Evolutionary conservation across 2,113 vertebrate species (phyloP), one percentile per base, ranked within the genome.

Genomic region (Petrocephalus zakoni): DNA sequence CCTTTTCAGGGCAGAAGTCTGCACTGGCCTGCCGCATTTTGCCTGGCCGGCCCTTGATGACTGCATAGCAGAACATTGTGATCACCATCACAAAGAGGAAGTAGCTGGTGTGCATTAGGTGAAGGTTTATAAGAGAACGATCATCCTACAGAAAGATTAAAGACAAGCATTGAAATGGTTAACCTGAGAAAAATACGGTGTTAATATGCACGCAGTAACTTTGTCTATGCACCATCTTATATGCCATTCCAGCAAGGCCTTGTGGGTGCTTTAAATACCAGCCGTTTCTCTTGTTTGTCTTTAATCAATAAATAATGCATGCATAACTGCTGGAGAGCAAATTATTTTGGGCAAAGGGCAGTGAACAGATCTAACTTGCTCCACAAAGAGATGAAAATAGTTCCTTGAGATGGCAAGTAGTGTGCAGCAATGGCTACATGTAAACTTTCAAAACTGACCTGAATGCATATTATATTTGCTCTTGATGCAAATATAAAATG

Each of bases 1-100:
- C 97, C 97, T 99, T 99, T 94, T 99, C 97, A 55, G 97, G 94
- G 92, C 97, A 98, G 95, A 97, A 99, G 61, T 99, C 98, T 0
- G 96, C 92, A 94, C 92, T 99, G 95, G 90, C 97, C 92, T 97
- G 97, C 89, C 98, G 96, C 89, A 98, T 93, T 92, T 99, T 99
- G 93, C 97, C 98, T 6, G 98, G 98, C 90, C 98, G 96, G 88
- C 98, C 98, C 90, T 98, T 98, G 91, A 99, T 99, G 92, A 99
- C 98, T 89, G 98, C 98, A 90, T 99, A 99, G 96, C 98, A 99
- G 96, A 99, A 99, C 97, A 99, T 98, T 0, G 98, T 99, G 91
- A 99, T 99, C 95, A 99, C 98, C 98, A 99, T 99, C 94, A 99
- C 98, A 55, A 99, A 99, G 88, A 99, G 97, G 93, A 99, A 99